Evolutionary conservation across 2,113 vertebrate genomes (phyloP).

Genomic region (Cynopterus brachyotis): DNA sequence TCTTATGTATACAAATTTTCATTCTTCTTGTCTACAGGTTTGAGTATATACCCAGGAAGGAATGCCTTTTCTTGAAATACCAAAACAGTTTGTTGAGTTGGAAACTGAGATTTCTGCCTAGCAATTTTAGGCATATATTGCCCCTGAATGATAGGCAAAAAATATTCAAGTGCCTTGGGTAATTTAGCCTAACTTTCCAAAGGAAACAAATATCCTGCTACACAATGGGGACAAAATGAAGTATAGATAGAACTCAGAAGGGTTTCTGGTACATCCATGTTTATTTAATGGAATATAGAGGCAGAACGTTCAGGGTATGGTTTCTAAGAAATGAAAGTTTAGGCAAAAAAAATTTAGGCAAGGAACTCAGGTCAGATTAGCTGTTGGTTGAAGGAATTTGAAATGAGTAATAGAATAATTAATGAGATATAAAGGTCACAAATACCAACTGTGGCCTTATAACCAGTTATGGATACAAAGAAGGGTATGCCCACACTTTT

Average conservation of each 20-base stretch:
- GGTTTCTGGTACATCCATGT: background rate
- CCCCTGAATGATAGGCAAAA: background rate
- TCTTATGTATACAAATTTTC: background rate
- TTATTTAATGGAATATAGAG: background rate
- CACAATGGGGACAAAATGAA: background rate
- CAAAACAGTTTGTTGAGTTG: background rate
- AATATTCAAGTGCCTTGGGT: background rate
- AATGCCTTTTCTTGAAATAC: background rate
- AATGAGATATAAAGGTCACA: background rate
- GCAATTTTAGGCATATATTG: background rate
- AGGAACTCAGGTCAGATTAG: background rate
- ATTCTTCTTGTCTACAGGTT: background rate
- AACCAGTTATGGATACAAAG: background rate
- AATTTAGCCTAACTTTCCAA: background rate
- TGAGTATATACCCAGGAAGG: background rate
- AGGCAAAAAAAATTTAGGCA: background rate
- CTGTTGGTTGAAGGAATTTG: background rate
- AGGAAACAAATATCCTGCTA: background rate
- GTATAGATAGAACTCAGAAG: background rate
- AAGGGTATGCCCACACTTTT: background rate
- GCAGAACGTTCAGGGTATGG: background rate
- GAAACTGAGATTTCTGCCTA: background rate
- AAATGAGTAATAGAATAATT: background rate
- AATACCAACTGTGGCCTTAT: background rate
- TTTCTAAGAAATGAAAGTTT: background rate